Conservation (phyloP, 2,797 vertebrate species). For the Xenopus petersii region DNA sequence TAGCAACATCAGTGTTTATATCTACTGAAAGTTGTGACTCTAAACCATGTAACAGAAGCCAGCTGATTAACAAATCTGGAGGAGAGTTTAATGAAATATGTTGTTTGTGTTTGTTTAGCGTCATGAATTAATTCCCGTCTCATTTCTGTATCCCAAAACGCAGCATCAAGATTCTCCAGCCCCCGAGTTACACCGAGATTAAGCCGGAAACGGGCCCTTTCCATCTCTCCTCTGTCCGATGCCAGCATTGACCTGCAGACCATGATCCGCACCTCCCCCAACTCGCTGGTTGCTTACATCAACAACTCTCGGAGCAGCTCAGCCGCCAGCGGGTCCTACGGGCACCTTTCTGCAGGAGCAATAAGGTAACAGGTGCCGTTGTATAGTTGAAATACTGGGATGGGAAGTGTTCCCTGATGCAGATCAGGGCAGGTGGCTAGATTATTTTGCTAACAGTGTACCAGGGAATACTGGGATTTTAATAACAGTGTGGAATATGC, state of each 20-base stretch:
- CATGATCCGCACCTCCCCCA: conserved; percentile 94
- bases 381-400: too few relatives aligned
- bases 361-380: conserved; percentile 69
- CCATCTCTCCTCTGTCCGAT: conserved; percentile 89
- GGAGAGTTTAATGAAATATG: too few relatives aligned
- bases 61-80: too few relatives aligned
- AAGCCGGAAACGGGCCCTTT: conserved; percentile 87
- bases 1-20: too few relatives aligned
- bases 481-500: background rate
- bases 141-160: too few relatives aligned
- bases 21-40: too few relatives aligned
- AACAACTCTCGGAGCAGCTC: conserved; percentile 95
- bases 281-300: conserved; percentile 93
- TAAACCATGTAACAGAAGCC: too few relatives aligned
- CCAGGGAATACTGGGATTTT: background rate
- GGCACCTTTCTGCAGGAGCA: conserved; percentile 87
- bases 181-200: conserved; percentile 83
- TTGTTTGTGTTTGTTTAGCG: too few relatives aligned
- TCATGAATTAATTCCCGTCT: too few relatives aligned
- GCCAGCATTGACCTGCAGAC: conserved; percentile 94
- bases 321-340: conserved; percentile 86
- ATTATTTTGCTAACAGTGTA: background rate
- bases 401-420: background rate
- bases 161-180: conserved; percentile 90
- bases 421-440: too few relatives aligned